Evolutionary conservation across 30 jellyfish, hydroid and myxozoan genomes (phyloP).

Genomic region (Sanderia malayensis): DNA sequence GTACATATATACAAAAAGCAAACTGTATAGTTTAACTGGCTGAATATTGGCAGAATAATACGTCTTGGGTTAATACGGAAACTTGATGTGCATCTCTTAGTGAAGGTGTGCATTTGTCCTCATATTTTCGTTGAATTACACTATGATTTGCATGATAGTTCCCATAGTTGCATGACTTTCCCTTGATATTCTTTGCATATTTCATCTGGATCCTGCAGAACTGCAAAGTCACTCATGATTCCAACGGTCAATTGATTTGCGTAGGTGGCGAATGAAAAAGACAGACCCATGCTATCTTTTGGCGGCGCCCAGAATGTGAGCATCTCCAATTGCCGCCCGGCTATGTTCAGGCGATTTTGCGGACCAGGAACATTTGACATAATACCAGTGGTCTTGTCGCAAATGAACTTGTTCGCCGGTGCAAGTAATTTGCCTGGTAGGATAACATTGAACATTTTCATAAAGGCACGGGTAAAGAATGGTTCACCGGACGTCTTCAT

Average conservation of each 20-base stretch:
- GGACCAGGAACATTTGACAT: conserved; percentile 87
- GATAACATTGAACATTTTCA: conserved; percentile 38
- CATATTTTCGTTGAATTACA: no score
- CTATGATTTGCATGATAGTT: no score
- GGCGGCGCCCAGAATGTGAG: conserved; percentile 93
- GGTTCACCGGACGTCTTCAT: conserved; percentile 85
- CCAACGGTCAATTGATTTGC: conserved; percentile 59
- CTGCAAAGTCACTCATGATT: conserved; percentile 55
- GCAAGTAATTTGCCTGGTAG: conserved; percentile 56
- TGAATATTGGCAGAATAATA: no score
- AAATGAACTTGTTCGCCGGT: conserved; percentile 43
- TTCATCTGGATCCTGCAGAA: conserved; percentile 58
- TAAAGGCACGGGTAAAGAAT: conserved; percentile 42
- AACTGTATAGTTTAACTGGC: no score
- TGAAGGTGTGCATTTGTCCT: no score
- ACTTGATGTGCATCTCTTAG: no score
- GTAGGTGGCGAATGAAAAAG: conserved; percentile 66
- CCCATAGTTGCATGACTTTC: conserved; percentile 32
- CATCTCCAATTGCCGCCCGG: conserved; percentile 50
- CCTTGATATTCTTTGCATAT: conserved; percentile 42
- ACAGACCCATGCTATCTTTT: conserved; percentile 69
- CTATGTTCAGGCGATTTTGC: conserved; percentile 47
- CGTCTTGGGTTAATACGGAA: no score
- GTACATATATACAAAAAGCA: no score
- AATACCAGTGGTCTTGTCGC: conserved; percentile 75